Percentiles rank a stretch among this genome's conserved stretches.
These are phyloP conservation scores for Agapornis canus DNA, from an alignment of 2,797 vertebrate genomes.

Conservation along the genomic window DNA sequence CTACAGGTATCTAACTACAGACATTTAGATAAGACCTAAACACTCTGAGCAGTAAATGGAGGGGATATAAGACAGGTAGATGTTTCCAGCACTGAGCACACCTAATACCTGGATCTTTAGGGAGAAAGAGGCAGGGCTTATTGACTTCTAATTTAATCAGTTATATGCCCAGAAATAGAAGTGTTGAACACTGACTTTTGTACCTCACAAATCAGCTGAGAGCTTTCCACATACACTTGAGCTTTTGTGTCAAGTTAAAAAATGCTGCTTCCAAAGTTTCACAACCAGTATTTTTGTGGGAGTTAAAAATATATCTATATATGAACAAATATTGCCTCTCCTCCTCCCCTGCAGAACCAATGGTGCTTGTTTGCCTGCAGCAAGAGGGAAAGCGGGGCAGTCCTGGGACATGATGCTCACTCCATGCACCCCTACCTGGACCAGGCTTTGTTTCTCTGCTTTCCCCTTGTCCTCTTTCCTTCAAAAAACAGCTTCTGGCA, in stretches of 20 bases:
- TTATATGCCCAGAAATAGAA: not conserved
- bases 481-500: not conserved
- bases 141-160: not conserved
- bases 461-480: not conserved
- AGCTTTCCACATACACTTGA: not conserved
- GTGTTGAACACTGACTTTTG: not conserved
- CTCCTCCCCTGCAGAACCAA: not conserved
- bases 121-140: not conserved
- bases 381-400: not conserved
- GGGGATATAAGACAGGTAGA: not conserved
- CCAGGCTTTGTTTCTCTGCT: not conserved
- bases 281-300: not conserved
- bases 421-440: not conserved
- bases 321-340: not conserved
- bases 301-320: not conserved
- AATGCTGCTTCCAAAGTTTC: not conserved
- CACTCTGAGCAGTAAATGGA: not conserved
- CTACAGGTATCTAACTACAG: not conserved
- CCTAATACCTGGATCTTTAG: not conserved
- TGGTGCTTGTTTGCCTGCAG: not conserved
- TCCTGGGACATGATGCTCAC: fast-evolving
- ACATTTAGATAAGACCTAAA: not conserved
- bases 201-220: not conserved
- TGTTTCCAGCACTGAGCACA: not conserved
- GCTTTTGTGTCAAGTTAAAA: not conserved